Evolutionary conservation across 2,888 invertebrate species (phyloP), one percentile per base, ranked within the genome.

Genomic region (Drosophila mayaguana): DNA sequence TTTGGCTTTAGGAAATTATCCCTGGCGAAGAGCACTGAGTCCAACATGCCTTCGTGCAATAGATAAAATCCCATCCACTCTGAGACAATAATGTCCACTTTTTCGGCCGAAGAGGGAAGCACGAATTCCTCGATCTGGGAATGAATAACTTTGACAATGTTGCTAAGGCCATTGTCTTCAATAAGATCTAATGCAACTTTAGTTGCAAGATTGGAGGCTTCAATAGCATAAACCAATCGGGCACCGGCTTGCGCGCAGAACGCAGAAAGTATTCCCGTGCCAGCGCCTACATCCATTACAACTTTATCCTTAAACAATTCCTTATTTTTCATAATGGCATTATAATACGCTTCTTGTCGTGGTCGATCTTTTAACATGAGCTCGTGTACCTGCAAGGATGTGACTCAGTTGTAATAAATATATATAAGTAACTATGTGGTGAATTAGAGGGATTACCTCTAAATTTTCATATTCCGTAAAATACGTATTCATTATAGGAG

Each of bases 51-150:
- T 93, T 99, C 98, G 91, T 98, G 98, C 18, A 99, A 93, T 38
- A 99, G 94, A 93, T 98, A 98, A 92, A 98, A 98, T 0, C 98
- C 98, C 98, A 99, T 99, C 98, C 98, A 99, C 93, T 99, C 98
- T 0, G 98, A 98, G 7, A 99, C 95, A 75, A 99, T 97, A 12
- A 97, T 95, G 92, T 98, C 98, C 2, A 97, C 96, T 92, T 96
- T 95, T 11, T 94, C 94, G 57, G 95, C 83, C 8, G 92, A 93
- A 3, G 74, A 81, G 1, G 96, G 95, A 56, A 97, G 92, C 1
- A 92, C 91, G 4, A 97, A 94, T 89, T 97, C 96, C 56, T 92
- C 92, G 0, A 92, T 81, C 66, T 80, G 79, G 0, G 88, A 90
- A 14, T 90, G 87, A 28, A 92, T 88, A 48, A 97, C 94, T 71